phyloP scores from a whole-genome alignment of 2,888 invertebrate genomes.

The Drosophila buzzatii region DNA sequence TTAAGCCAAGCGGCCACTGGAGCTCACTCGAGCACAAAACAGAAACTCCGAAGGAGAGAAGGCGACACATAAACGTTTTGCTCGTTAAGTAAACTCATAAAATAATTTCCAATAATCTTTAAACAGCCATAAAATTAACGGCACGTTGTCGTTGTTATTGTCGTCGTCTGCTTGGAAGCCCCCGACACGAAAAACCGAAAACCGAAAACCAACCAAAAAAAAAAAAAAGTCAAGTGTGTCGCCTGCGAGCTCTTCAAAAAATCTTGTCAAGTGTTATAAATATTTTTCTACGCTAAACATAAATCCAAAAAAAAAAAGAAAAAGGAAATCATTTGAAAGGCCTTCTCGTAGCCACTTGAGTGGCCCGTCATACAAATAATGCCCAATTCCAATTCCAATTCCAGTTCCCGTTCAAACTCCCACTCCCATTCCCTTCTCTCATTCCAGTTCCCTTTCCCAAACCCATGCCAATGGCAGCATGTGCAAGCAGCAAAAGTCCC shows the following conservation, averaged over 20 bases:
- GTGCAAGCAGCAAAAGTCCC: slow-evolving; percentile 29
- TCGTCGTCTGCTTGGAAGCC: slow-evolving; percentile 26
- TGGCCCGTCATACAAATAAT: slow-evolving; percentile 18
- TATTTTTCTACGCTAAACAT: slow-evolving; percentile 65
- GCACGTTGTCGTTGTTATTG: slow-evolving; percentile 63
- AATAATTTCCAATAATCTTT: slow-evolving; percentile 81
- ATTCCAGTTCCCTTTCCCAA: slow-evolving; percentile 8
- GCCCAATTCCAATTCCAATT: slow-evolving; percentile 4
- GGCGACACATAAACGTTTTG: slow-evolving; percentile 53
- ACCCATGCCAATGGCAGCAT: slow-evolving; percentile 35
- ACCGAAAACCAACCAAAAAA: too few relatives aligned
- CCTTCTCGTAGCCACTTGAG: slow-evolving; percentile 68
- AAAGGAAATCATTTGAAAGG: slow-evolving; percentile 62
- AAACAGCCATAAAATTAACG: slow-evolving; percentile 77
- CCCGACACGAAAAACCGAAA: slow-evolving; percentile 5
- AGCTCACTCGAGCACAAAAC: background rate
- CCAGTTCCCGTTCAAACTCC: background rate
- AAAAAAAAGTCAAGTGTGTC: slow-evolving; percentile 55
- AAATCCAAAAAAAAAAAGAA: slow-evolving; percentile 21
- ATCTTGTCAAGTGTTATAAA: slow-evolving; percentile 80
- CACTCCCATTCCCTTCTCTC: background rate
- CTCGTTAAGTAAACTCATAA: slow-evolving; percentile 73
- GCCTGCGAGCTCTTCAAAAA: slow-evolving; percentile 52
- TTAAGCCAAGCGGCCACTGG: slow-evolving; percentile 8
- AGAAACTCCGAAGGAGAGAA: background rate